These are phyloP conservation scores for Ochotona princeps DNA, from an alignment of 2,113 vertebrate genomes.

Conservation along the genomic window DNA sequence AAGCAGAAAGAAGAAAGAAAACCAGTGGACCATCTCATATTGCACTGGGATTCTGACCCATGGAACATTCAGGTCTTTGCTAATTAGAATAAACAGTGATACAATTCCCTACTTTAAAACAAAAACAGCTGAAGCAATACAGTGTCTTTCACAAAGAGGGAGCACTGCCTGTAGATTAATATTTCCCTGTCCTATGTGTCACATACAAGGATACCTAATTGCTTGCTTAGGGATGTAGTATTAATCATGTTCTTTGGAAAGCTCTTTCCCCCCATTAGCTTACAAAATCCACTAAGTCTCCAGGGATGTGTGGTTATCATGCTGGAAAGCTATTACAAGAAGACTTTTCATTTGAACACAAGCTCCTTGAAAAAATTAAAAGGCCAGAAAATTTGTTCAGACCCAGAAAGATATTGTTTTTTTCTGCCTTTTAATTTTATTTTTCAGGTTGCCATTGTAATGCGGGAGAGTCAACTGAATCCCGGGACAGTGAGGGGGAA, in stretches of 20 bases:
- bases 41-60: conserved; percentile 47
- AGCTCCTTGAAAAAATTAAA: conserved; percentile 14
- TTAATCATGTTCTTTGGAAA: conserved; percentile 78
- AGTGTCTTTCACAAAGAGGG: conserved; percentile 62
- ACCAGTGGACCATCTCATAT: conserved; percentile 20
- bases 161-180: conserved; percentile 55
- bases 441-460: neutral
- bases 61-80: conserved; percentile 42
- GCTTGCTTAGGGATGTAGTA: conserved; percentile 25
- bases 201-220: conserved; percentile 75
- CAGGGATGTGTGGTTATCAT: conserved; percentile 61
- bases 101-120: conserved; percentile 67
- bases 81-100: conserved; percentile 78
- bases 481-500: neutral
- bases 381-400: conserved; percentile 53
- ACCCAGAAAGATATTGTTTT: conserved; percentile 33
- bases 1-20: conserved; percentile 58
- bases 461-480: conserved; percentile 54
- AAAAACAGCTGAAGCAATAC: conserved; percentile 75
- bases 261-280: neutral
- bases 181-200: conserved; percentile 58
- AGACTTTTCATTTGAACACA: conserved; percentile 54
- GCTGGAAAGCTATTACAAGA: conserved; percentile 63
- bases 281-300: conserved; percentile 53
- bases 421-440: neutral